phyloP scores from a whole-genome alignment of 2,113 vertebrate genomes.

The Tupaia tana region DNA sequence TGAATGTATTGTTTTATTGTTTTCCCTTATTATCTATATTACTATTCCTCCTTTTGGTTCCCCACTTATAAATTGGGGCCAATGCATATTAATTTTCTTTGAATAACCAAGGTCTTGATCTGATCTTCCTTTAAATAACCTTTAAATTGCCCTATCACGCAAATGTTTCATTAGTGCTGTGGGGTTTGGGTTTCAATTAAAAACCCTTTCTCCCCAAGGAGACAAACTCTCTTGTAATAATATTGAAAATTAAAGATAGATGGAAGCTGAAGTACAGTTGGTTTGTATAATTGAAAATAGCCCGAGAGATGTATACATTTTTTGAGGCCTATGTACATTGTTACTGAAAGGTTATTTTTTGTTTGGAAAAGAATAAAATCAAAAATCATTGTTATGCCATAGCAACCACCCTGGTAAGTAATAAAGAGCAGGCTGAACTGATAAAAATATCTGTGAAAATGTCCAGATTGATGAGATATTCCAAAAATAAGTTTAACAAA shows the following conservation, averaged over 20 bases:
- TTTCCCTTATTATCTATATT: background rate
- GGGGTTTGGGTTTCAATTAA: slow-evolving; percentile 65
- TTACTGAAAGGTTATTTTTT: slow-evolving; percentile 84
- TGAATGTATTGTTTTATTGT: background rate
- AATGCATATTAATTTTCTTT: slow-evolving; percentile 11
- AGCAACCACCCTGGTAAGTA: slow-evolving; percentile 84
- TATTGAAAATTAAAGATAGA: slow-evolving; percentile 65
- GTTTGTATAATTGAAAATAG: background rate
- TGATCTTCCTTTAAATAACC: slow-evolving; percentile 64
- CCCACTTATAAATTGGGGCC: slow-evolving; percentile 1
- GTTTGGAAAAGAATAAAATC: slow-evolving; percentile 65
- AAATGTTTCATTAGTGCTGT: slow-evolving; percentile 25
- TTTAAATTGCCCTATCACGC: slow-evolving; percentile 13
- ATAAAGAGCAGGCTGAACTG: slow-evolving; percentile 79
- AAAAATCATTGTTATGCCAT: slow-evolving; percentile 81
- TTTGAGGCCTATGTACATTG: slow-evolving; percentile 66
- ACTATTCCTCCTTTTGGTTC: background rate
- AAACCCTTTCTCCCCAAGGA: slow-evolving; percentile 52
- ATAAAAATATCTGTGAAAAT: slow-evolving; percentile 83
- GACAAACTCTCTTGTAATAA: slow-evolving; percentile 53
- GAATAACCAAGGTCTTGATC: background rate
- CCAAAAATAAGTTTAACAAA: slow-evolving; percentile 84
- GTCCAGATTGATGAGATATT: slow-evolving; percentile 81
- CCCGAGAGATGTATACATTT: background rate
- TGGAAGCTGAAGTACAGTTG: slow-evolving; percentile 27